phyloP scores from a whole-genome alignment of 2,113 vertebrate genomes.

The Phaethornis superciliosus region DNA sequence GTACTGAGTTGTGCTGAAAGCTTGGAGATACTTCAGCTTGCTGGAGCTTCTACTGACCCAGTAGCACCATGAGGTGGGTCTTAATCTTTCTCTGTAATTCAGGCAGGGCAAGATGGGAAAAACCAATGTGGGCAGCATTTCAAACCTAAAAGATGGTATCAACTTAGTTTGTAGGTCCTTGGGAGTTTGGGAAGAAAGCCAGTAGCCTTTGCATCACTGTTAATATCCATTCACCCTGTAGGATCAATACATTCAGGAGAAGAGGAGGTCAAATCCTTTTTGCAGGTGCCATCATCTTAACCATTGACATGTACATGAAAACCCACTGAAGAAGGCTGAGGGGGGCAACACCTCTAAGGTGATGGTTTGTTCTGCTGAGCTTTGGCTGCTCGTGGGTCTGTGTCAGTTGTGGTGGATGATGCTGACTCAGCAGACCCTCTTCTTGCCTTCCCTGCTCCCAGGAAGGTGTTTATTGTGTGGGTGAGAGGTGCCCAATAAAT shows the following conservation, averaged over 20 bases:
- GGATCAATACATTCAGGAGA: neutral
- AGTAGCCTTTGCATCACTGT: neutral
- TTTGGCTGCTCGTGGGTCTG: neutral
- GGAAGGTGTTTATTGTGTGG: neutral
- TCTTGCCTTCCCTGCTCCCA: neutral
- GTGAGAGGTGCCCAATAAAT: neutral
- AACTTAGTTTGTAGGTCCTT: neutral
- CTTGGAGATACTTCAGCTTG: neutral
- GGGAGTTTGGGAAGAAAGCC: neutral
- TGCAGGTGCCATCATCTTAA: neutral
- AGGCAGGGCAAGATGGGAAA: neutral
- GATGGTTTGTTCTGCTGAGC: neutral
- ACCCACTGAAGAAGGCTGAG: neutral
- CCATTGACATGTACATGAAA: neutral
- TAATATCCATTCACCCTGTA: neutral
- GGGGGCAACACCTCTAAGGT: neutral
- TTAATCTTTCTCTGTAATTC: neutral
- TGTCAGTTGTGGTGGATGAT: neutral
- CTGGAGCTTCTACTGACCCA: neutral
- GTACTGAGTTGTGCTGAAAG: neutral
- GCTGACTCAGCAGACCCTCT: neutral
- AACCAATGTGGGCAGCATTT: neutral
- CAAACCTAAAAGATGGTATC: neutral
- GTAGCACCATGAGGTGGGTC: neutral
- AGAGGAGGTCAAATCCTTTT: neutral